Conservation (phyloP, 2,888 invertebrate genomes). For the Dysmachus trigonus region DNA sequence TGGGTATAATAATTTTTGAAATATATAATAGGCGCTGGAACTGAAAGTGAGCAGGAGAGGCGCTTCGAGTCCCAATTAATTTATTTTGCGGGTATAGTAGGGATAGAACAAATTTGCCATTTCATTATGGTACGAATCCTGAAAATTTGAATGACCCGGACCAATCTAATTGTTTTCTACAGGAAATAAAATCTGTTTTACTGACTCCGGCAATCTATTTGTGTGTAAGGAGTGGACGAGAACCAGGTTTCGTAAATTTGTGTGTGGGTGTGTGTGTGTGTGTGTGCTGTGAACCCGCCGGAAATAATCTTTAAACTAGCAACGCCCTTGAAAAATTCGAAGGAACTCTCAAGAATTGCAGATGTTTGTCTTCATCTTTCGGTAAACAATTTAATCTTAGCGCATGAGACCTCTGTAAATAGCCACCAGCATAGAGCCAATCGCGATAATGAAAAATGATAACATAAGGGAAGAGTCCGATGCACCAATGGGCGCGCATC, state of each 20-base stretch:
- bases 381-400: background rate
- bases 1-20: background rate
- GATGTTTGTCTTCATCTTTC: conserved; percentile 6
- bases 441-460: conserved; percentile 16
- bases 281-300: background rate
- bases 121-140: background rate
- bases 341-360: conserved; percentile 8
- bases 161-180: background rate
- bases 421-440: background rate
- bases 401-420: background rate
- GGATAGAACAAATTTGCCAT: background rate
- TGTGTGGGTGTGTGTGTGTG: background rate
- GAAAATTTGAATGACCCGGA: background rate
- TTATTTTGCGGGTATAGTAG: background rate
- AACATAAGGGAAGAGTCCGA: background rate
- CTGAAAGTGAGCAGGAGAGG: background rate
- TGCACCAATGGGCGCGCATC: background rate
- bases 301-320: background rate
- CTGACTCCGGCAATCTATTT: background rate
- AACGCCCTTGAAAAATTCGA: conserved; percentile 8
- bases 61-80: conserved; percentile 10
- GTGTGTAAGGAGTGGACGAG: background rate
- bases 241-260: background rate
- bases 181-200: background rate
- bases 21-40: background rate